phyloP scores from a whole-genome alignment of 2,888 invertebrate species.

The Tiliacea citrago region DNA sequence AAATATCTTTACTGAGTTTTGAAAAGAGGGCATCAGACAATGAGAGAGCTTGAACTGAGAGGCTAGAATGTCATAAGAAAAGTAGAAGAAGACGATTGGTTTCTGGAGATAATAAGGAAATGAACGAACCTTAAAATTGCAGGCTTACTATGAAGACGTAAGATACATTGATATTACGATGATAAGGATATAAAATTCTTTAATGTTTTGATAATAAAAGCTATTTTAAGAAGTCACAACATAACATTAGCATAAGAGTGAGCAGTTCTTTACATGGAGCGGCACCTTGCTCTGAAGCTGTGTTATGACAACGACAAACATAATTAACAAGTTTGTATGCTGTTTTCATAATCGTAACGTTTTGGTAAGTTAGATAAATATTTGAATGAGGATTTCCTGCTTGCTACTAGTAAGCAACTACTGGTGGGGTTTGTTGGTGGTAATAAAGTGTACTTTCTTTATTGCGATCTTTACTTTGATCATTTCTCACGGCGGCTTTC shows the following conservation, averaged over 20 bases:
- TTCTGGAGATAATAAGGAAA: too few species aligned
- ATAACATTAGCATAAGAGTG: not conserved
- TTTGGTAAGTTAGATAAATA: slow-evolving; percentile 10
- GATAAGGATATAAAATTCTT: not conserved
- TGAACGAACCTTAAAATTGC: too few species aligned
- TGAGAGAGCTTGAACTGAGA: too few species aligned
- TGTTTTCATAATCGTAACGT: slow-evolving; percentile 29
- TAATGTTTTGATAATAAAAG: not conserved
- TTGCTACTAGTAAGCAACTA: too few species aligned
- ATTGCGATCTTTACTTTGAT: too few species aligned
- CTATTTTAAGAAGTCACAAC: not conserved
- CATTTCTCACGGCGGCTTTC: not conserved
- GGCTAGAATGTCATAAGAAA: too few species aligned
- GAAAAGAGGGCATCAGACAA: too few species aligned
- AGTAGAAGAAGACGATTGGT: too few species aligned
- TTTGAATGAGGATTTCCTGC: not conserved
- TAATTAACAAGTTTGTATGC: slow-evolving; percentile 13
- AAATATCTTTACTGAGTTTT: too few species aligned
- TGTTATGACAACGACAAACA: slow-evolving; percentile 4
- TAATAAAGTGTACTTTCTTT: not conserved
- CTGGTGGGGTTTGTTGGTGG: not conserved
- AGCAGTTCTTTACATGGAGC: slow-evolving; percentile 21
- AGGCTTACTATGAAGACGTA: not conserved
- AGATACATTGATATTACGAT: not conserved
- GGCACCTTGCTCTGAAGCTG: slow-evolving; percentile 21